phyloP scores from a whole-genome alignment of 1,140 invertebrate species.

The Andricus grossulariae region DNA sequence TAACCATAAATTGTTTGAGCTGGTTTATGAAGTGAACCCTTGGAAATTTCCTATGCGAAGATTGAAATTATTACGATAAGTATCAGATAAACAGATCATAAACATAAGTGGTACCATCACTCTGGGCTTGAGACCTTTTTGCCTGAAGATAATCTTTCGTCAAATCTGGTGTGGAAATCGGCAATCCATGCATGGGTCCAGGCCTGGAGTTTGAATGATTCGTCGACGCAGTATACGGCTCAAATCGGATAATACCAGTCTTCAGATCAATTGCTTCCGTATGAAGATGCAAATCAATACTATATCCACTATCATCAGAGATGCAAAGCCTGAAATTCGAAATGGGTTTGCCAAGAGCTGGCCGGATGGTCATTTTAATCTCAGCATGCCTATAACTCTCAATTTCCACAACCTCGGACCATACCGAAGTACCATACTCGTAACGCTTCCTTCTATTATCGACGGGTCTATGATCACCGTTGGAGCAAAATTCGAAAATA shows the following conservation, averaged over 20 bases:
- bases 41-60: too few relatives aligned
- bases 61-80: too few relatives aligned
- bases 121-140: conserved; percentile 97
- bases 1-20: too few relatives aligned
- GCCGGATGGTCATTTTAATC: conserved; percentile 90
- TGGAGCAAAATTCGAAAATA: conserved; percentile 98
- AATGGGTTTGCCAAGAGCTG: conserved; percentile 85
- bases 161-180: too few relatives aligned
- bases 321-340: conserved; percentile 93
- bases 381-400: conserved; percentile 90
- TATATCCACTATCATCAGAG: conserved; percentile 97
- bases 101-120: conserved; percentile 97
- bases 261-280: conserved; percentile 92
- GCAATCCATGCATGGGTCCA: too few relatives aligned
- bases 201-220: conserved; percentile 77
- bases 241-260: too few relatives aligned
- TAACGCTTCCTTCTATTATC: conserved; percentile 97
- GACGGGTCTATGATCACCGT: conserved; percentile 98
- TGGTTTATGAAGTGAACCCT: too few relatives aligned
- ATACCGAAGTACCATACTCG: conserved; percentile 96
- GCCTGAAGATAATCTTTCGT: too few relatives aligned
- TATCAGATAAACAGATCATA: too few relatives aligned
- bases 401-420: conserved; percentile 96
- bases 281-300: conserved; percentile 95
- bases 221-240: conserved; percentile 62